phyloP scores from a whole-genome alignment of 2,888 invertebrate genomes.

The Cancer borealis region DNA sequence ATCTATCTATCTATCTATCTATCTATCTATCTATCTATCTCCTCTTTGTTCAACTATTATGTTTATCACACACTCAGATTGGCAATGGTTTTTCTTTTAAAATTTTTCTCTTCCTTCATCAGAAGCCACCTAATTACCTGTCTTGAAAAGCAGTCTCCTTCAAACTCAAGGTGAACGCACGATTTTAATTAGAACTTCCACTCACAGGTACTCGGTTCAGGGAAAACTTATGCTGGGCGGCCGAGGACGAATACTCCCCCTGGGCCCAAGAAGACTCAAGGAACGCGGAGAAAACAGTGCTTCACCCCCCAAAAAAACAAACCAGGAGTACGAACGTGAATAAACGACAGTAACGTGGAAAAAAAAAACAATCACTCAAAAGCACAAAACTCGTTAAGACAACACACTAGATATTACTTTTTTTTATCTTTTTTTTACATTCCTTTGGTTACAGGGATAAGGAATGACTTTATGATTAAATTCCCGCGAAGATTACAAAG shows the following conservation, averaged over 20 bases:
- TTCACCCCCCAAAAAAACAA: not conserved
- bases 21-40: not conserved
- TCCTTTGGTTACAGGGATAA: too few relatives aligned
- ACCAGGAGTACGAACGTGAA: not conserved
- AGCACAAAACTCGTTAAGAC: too few relatives aligned
- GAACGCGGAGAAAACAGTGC: not conserved
- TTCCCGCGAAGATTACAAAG: too few relatives aligned
- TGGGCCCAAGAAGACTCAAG: too few relatives aligned
- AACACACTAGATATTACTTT: too few relatives aligned
- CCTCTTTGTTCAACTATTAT: not conserved
- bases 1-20: not conserved
- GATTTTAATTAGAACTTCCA: slow-evolving; percentile 20
- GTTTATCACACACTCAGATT: slow-evolving; percentile 1
- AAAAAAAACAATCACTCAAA: not conserved
- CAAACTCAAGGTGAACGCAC: slow-evolving; percentile 20
- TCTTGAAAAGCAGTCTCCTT: not conserved
- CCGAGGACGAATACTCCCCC: not conserved
- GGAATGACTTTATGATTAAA: too few relatives aligned
- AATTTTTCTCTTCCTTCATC: slow-evolving; percentile 20
- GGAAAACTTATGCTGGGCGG: not conserved
- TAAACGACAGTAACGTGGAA: not conserved
- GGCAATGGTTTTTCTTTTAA: not conserved
- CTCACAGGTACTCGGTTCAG: slow-evolving; percentile 20
- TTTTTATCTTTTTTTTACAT: too few relatives aligned
- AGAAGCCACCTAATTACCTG: slow-evolving; percentile 11